phyloP scores from a whole-genome alignment of 2,113 vertebrate genomes.

The Petromus typicus region DNA sequence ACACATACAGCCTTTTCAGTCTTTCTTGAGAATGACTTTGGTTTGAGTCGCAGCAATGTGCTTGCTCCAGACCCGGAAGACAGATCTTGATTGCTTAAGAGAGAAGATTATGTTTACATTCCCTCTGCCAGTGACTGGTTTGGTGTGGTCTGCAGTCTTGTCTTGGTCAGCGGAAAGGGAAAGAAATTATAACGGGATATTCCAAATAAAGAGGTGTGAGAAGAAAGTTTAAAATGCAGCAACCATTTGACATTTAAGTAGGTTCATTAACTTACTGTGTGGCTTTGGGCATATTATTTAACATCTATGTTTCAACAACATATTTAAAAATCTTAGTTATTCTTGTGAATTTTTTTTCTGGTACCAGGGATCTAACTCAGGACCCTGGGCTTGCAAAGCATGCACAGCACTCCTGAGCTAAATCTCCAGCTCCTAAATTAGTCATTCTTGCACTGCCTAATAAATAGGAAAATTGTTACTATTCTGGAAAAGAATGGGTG shows the following conservation, averaged over 20 bases:
- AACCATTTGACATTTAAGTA: neutral
- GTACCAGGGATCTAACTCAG: too few relatives aligned
- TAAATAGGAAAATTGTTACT: neutral
- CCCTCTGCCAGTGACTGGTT: neutral
- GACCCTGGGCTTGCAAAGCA: too few relatives aligned
- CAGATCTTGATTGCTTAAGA: neutral
- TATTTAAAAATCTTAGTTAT: neutral
- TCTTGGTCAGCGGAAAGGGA: neutral
- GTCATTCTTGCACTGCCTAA: neutral
- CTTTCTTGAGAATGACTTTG: neutral
- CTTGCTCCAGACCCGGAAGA: neutral
- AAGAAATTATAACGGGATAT: neutral
- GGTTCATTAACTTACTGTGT: neutral
- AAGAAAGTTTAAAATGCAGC: neutral
- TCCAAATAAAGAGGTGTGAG: neutral
- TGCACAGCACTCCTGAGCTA: too few relatives aligned
- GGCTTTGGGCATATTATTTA: neutral
- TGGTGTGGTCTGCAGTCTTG: neutral
- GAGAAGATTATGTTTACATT: neutral
- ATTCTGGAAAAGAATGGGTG: neutral
- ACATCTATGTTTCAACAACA: neutral
- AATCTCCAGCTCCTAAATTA: neutral
- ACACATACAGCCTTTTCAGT: neutral
- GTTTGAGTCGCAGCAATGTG: neutral
- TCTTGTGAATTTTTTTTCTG: neutral